Base-by-base conservation (phyloP, 2,888 invertebrate genomes). In the Enchytraeus crypticus region DNA sequence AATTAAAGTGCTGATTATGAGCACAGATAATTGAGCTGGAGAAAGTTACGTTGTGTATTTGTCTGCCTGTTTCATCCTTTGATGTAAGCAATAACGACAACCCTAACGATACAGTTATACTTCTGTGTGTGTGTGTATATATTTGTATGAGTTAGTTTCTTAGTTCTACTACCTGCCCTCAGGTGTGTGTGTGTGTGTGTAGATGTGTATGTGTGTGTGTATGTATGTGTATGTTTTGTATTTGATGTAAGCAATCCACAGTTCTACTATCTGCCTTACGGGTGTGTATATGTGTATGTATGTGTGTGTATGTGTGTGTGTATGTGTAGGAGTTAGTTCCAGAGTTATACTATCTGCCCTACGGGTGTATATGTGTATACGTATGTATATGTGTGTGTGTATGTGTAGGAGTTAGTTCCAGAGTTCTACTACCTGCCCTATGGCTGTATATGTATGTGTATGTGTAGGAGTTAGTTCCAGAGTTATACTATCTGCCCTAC, bases 91-190 rank as follows among this genome's bases (percentile, higher is more conserved):
- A n/a, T n/a, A n/a, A n/a, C n/a, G n/a, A n/a, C n/a, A n/a, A n/a
- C n/a, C n/a, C n/a, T n/a, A n/a, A n/a, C n/a, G n/a, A n/a, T n/a
- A n/a, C n/a, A n/a, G n/a, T n/a, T n/a, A n/a, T n/a, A n/a, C n/a
- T n/a, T n/a, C n/a, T n/a, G n/a, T n/a, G n/a, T n/a, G n/a, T n/a
- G n/a, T n/a, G n/a, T n/a, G n/a, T n/a, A n/a, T n/a, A n/a, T n/a
- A n/a, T n/a, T n/a, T n/a, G n/a, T n/a, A 89, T 88, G 98, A 98
- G 80, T 82, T 99, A 70, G 93, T 98, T 72, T 98, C 98, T 0
- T 98, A 99, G 81, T 88, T 98, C 79, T 99, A 92, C 83, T 98
- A 93, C 83, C 84, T 99, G 66, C 97, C 98, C n/a, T n/a, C n/a
- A n/a, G n/a, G n/a, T n/a, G n/a, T n/a, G n/a, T n/a, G n/a, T n/a